Percentiles rank a stretch among this genome's conserved stretches.
phyloP scores from a whole-genome alignment of 2,888 invertebrate genomes.

The Exocentrus adspersus region DNA sequence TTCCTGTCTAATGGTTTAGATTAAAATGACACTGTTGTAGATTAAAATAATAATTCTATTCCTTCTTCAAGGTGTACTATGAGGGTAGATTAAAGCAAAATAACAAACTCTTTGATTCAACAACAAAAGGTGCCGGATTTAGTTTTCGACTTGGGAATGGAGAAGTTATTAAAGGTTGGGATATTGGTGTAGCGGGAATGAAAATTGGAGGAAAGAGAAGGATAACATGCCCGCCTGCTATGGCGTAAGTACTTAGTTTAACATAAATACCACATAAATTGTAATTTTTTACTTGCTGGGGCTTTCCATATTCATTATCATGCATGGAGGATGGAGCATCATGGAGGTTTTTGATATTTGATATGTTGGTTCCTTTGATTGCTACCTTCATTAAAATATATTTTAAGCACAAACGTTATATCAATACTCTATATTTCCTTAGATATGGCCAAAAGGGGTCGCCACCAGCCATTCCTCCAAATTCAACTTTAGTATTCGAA shows the following conservation, averaged over 20 bases:
- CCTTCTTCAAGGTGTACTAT: conserved; percentile 81
- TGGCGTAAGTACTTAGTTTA: conserved; percentile 78
- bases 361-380: not conserved
- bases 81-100: conserved; percentile 83
- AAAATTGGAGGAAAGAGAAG: conserved; percentile 92
- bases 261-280: not conserved
- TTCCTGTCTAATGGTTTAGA: too few relatives aligned
- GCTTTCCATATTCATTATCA: not conserved
- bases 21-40: not conserved
- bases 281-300: not conserved
- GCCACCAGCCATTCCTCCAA: conserved; percentile 88
- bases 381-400: conserved; percentile 9
- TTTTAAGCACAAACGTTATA: not conserved
- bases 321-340: not conserved
- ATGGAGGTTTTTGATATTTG: not conserved
- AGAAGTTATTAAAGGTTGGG: conserved; percentile 93
- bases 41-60: not conserved
- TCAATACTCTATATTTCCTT: conserved; percentile 50
- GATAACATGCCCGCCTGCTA: conserved; percentile 82
- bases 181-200: conserved; percentile 90
- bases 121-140: conserved; percentile 81
- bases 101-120: conserved; percentile 88
- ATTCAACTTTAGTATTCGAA: conserved; percentile 87
- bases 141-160: conserved; percentile 84
- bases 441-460: conserved; percentile 82